These are phyloP conservation scores for Xyrichtys novacula DNA, from an alignment of 2,797 vertebrate genomes.

Conservation along the genomic window DNA sequence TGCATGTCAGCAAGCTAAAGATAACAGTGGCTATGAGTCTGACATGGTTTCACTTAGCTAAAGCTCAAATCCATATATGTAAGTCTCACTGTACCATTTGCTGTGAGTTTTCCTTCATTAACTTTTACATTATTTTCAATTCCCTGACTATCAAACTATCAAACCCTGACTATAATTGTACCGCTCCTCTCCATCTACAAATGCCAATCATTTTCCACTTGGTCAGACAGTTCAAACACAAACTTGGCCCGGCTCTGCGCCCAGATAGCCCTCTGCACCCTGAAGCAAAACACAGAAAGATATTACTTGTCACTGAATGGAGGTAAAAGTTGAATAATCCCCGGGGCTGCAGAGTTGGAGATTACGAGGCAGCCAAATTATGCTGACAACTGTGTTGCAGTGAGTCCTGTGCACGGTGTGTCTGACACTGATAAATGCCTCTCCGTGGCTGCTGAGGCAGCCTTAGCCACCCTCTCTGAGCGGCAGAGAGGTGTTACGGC, in stretches of 20 bases:
- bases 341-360: constrained; percentile 68
- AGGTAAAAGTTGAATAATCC: constrained; percentile 77
- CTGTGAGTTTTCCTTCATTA: constrained; percentile 27
- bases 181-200: constrained; percentile 3
- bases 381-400: constrained; percentile 79
- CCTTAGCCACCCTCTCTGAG: constrained; percentile 55
- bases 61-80: background rate
- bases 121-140: constrained; percentile 24
- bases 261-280: constrained; percentile 53
- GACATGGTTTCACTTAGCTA: background rate
- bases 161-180: constrained; percentile 30
- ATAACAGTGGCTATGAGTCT: background rate
- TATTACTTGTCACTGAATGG: constrained; percentile 69
- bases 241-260: constrained; percentile 37
- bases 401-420: constrained; percentile 58
- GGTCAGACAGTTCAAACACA: constrained; percentile 60
- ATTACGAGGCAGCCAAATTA: constrained; percentile 77
- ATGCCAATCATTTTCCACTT: constrained; percentile 35
- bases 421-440: constrained; percentile 80
- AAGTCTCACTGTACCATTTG: constrained; percentile 2
- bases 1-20: background rate
- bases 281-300: constrained; percentile 62
- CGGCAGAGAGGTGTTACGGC: constrained; percentile 55
- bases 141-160: constrained; percentile 20
- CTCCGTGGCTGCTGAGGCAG: constrained; percentile 59